A percentile compares a stretch with the other conserved stretches of the same genome.
Evolutionary conservation across 2,888 invertebrate genomes (phyloP).

Genomic region (Adineta ricciae): DNA sequence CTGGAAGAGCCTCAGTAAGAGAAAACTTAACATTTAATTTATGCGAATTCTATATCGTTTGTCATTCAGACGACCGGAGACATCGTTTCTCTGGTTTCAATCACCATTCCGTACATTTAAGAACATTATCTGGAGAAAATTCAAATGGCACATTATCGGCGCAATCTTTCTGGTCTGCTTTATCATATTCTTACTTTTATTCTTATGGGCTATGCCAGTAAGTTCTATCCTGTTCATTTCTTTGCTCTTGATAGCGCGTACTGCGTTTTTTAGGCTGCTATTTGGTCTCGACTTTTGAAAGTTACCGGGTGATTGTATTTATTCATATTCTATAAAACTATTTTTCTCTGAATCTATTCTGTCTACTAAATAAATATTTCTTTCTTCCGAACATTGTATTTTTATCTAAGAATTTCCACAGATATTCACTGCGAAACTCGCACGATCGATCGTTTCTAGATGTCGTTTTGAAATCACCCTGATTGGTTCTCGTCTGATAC

Average conservation of each 20-base stretch:
- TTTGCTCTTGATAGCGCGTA: too few relatives aligned
- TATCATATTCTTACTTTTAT: conserved; percentile 47
- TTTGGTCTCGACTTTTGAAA: not conserved
- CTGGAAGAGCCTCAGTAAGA: conserved; percentile 50
- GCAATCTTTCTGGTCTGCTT: conserved; percentile 45
- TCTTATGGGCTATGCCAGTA: conserved; percentile 51
- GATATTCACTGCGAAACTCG: too few relatives aligned
- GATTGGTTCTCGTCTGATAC: not conserved
- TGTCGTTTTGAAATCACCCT: not conserved
- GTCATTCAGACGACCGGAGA: conserved; percentile 50
- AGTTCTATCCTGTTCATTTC: conserved; percentile 37
- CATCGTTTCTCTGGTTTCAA: conserved; percentile 53
- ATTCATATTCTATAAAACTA: not conserved
- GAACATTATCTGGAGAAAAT: conserved; percentile 51
- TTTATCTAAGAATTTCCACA: not conserved
- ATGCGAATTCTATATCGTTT: not conserved
- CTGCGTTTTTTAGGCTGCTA: not conserved
- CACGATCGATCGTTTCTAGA: not conserved
- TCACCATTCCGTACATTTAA: conserved; percentile 52
- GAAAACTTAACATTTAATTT: not conserved
- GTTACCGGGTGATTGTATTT: not conserved
- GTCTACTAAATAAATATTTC: not conserved
- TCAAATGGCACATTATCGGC: conserved; percentile 51
- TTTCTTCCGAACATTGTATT: not conserved
- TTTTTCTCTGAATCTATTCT: not conserved